Conservation (phyloP, 2,888 invertebrate species). For the Trisateles emortualis region DNA sequence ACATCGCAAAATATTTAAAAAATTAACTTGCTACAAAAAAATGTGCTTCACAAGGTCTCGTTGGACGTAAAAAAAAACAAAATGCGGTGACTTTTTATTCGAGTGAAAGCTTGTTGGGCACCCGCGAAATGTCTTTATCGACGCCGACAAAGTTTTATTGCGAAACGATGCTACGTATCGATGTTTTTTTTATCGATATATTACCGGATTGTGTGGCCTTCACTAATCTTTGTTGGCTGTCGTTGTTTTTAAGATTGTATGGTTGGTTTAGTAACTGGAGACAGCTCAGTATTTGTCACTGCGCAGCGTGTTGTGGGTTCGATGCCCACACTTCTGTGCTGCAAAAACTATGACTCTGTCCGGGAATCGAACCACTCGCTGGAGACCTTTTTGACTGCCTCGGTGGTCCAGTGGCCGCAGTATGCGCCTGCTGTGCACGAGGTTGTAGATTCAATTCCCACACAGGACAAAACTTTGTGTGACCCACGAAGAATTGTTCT, state of each 20-base stretch:
- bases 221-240: conserved; percentile 18
- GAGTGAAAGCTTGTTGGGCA: conserved; percentile 64
- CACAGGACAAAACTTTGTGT: too few species aligned
- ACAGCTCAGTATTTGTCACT: neutral
- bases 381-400: too few species aligned
- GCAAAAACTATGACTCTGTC: too few species aligned
- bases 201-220: conserved; percentile 8
- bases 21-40: conserved; percentile 41
- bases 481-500: too few species aligned
- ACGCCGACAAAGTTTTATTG: conserved; percentile 64
- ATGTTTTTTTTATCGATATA: conserved; percentile 37
- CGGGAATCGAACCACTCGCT: too few species aligned
- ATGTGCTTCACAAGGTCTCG: conserved; percentile 18
- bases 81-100: conserved; percentile 45
- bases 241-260: neutral
- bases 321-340: too few species aligned
- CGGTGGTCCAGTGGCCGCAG: too few species aligned
- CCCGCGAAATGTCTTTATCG: conserved; percentile 73
- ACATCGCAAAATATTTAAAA: conserved; percentile 41
- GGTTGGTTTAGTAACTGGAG: neutral
- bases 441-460: too few species aligned
- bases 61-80: conserved; percentile 27
- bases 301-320: too few species aligned
- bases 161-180: conserved; percentile 28
- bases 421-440: too few species aligned